phyloP scores from a whole-genome alignment of 2,888 invertebrate genomes.

The Serripes groenlandicus region DNA sequence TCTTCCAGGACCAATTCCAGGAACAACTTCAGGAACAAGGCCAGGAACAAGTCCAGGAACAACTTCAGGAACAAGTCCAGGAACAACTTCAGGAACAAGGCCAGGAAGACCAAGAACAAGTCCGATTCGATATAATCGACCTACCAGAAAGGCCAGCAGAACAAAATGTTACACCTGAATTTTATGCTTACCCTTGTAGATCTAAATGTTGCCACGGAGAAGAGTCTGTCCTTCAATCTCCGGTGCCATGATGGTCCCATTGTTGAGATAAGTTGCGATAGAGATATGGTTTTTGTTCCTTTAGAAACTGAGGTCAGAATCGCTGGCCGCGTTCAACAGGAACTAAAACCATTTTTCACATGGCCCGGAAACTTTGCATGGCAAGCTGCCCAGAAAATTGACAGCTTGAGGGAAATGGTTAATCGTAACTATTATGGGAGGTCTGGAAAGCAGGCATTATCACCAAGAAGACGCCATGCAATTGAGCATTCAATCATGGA shows the following conservation, averaged over 20 bases:
- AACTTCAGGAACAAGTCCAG: neutral
- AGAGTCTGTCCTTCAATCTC: neutral
- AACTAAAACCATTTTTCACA: neutral
- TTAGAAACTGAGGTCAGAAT: neutral
- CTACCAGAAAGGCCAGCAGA: neutral
- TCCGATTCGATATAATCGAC: neutral
- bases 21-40: neutral
- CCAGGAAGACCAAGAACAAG: neutral
- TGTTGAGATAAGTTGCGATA: neutral
- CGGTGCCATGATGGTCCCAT: neutral
- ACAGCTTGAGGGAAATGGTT: neutral
- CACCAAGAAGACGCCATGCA: slow-evolving; percentile 23
- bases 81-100: neutral
- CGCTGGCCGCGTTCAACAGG: neutral
- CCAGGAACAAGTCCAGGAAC: neutral
- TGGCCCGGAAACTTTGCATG: slow-evolving; percentile 24
- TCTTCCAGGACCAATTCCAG: too few species aligned
- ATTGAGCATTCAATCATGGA: slow-evolving; percentile 17
- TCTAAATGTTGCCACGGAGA: neutral
- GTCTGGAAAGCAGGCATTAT: neutral
- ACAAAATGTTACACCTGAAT: neutral
- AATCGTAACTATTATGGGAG: slow-evolving; percentile 25
- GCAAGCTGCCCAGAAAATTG: slow-evolving; percentile 9
- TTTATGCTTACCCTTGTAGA: neutral
- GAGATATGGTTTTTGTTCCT: neutral